Evolutionary conservation across 2,888 invertebrate species (phyloP).

Genomic region (Synergus itoensis): DNA sequence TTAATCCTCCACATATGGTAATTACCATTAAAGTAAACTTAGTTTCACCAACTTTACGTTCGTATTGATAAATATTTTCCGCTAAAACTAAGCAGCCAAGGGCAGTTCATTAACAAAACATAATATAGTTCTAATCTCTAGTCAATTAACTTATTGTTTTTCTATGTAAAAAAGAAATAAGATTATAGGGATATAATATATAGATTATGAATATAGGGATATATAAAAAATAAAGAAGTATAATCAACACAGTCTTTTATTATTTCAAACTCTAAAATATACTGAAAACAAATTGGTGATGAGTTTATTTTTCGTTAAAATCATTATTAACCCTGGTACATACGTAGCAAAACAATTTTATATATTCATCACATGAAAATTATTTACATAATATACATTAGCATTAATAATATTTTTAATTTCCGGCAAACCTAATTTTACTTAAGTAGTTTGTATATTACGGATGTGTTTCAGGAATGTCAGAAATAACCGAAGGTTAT

Average conservation of each 20-base stretch:
- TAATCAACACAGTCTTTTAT: neutral
- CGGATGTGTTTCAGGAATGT: neutral
- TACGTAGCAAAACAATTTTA: neutral
- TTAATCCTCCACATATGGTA: too few relatives aligned
- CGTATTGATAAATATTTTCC: too few relatives aligned
- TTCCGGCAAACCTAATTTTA: neutral
- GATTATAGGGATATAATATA: too few relatives aligned
- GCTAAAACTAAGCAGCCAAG: too few relatives aligned
- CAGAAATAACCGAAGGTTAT: too few relatives aligned
- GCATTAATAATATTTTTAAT: neutral
- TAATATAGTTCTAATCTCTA: too few relatives aligned
- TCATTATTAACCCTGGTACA: neutral
- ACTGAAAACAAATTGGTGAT: neutral
- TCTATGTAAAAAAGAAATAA: too few relatives aligned
- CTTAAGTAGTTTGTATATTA: too few relatives aligned
- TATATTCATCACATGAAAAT: neutral
- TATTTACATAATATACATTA: constrained; percentile 6
- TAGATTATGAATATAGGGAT: neutral
- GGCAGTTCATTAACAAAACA: too few relatives aligned
- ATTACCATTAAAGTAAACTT: too few relatives aligned
- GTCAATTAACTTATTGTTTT: too few relatives aligned
- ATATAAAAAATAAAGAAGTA: neutral
- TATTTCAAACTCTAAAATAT: neutral
- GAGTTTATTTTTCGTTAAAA: neutral
- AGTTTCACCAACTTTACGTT: too few relatives aligned